phyloP scores from a whole-genome alignment of 2,113 vertebrate species.

The Odocoileus virginianus region DNA sequence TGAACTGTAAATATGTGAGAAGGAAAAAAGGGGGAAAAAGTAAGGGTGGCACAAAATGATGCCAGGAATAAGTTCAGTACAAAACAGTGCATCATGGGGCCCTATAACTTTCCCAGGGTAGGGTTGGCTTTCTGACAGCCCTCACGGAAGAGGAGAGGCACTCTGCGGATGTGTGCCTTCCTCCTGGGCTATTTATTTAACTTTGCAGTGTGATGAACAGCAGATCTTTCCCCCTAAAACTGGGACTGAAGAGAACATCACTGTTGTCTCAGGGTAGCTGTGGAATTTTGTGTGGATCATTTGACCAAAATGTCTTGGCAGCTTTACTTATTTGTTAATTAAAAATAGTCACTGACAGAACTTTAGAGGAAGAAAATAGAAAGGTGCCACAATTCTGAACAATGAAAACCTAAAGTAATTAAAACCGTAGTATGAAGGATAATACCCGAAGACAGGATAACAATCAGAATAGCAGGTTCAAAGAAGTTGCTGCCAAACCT shows the following conservation, averaged over 20 bases:
- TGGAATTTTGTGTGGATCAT: background rate
- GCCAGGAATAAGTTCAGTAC: background rate
- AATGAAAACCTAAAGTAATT: background rate
- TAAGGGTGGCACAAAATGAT: background rate
- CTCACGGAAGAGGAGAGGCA: background rate
- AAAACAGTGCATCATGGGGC: fast-evolving
- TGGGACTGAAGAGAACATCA: background rate
- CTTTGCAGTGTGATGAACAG: background rate
- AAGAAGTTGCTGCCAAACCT: background rate
- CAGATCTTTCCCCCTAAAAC: background rate
- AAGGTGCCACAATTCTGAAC: background rate
- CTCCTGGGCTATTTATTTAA: background rate
- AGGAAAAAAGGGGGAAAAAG: background rate
- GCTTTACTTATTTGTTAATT: background rate
- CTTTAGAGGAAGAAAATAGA: background rate
- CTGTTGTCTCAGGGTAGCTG: background rate
- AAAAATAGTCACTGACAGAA: background rate
- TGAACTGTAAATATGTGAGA: background rate
- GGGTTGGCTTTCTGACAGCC: background rate
- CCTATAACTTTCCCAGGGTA: background rate
- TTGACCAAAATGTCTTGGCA: background rate
- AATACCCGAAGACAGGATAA: background rate
- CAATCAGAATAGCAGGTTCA: background rate
- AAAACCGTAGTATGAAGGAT: background rate
- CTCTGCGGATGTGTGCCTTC: no score